Conservation (phyloP, 2,797 vertebrate species). For the Remorina albescens region DNA sequence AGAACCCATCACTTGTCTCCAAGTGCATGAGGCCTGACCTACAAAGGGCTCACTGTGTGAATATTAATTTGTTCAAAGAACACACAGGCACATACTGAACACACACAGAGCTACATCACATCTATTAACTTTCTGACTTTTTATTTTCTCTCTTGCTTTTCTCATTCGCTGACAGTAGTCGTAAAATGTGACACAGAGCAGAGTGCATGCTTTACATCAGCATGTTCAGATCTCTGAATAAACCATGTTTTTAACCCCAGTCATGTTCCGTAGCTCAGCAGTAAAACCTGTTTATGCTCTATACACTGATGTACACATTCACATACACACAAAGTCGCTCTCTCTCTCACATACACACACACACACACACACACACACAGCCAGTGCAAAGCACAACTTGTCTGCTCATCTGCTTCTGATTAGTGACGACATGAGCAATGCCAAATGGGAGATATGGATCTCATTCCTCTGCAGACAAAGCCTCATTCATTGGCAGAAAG, state of each 20-base stretch:
- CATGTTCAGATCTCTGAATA: constrained; percentile 50
- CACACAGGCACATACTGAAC: neutral
- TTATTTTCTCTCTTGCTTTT: neutral
- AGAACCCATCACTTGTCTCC: constrained; percentile 33
- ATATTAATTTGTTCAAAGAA: neutral
- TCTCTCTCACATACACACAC: neutral
- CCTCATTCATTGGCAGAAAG: constrained; percentile 82
- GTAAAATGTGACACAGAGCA: constrained; percentile 40
- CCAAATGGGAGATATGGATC: constrained; percentile 86
- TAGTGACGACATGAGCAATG: constrained; percentile 79
- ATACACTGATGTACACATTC: constrained; percentile 33
- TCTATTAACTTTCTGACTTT: neutral
- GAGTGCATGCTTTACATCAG: constrained; percentile 53
- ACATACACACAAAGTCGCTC: constrained; percentile 4
- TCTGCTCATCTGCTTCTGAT: constrained; percentile 85
- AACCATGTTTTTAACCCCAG: constrained; percentile 60
- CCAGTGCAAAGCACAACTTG: constrained; percentile 57
- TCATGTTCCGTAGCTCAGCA: constrained; percentile 54
- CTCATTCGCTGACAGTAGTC: constrained; percentile 22
- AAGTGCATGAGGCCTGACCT: constrained; percentile 26
- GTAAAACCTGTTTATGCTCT: constrained; percentile 46
- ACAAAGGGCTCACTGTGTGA: neutral
- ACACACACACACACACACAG: constrained; percentile 36
- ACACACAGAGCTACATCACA: neutral
- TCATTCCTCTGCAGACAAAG: constrained; percentile 84